A percentile compares a stretch with the other conserved stretches of the same genome.
Evolutionary conservation across 2,888 invertebrate genomes (phyloP).

Genomic region (Tiliacea citrago): DNA sequence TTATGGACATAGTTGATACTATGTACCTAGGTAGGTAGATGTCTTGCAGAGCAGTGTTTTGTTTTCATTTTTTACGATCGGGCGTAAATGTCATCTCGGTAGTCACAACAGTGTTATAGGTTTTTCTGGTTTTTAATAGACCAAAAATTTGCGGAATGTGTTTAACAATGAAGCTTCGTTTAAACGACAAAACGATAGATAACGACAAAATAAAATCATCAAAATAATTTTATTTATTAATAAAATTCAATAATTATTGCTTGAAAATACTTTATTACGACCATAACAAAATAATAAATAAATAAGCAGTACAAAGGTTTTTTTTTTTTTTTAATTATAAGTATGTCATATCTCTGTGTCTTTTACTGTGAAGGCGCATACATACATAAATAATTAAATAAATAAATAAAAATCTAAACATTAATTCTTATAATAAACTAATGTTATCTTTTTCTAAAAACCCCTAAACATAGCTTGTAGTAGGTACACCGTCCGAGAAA

Average conservation of each 20-base stretch:
- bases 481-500: slow-evolving; percentile 42
- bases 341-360: too few species aligned
- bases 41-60: not conserved
- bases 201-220: slow-evolving; percentile 4
- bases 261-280: slow-evolving; percentile 5
- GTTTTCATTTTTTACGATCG: slow-evolving; percentile 37
- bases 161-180: slow-evolving; percentile 6
- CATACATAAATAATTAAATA: too few species aligned
- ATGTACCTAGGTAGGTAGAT: not conserved
- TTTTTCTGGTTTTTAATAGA: slow-evolving; percentile 47
- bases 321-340: too few species aligned
- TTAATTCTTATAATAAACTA: not conserved
- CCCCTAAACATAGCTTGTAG: not conserved
- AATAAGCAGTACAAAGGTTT: too few species aligned
- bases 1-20: not conserved
- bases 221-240: slow-evolving; percentile 27
- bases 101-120: slow-evolving; percentile 26
- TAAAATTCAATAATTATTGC: slow-evolving; percentile 31
- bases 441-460: slow-evolving; percentile 5
- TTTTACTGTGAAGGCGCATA: too few species aligned
- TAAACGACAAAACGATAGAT: not conserved
- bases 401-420: slow-evolving; percentile 3
- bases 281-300: not conserved
- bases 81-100: slow-evolving; percentile 37
- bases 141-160: slow-evolving; percentile 23